Evolutionary conservation across 2,113 vertebrate species (phyloP), one percentile per base, ranked within the genome.

Genomic region (Bubalus kerabau): DNA sequence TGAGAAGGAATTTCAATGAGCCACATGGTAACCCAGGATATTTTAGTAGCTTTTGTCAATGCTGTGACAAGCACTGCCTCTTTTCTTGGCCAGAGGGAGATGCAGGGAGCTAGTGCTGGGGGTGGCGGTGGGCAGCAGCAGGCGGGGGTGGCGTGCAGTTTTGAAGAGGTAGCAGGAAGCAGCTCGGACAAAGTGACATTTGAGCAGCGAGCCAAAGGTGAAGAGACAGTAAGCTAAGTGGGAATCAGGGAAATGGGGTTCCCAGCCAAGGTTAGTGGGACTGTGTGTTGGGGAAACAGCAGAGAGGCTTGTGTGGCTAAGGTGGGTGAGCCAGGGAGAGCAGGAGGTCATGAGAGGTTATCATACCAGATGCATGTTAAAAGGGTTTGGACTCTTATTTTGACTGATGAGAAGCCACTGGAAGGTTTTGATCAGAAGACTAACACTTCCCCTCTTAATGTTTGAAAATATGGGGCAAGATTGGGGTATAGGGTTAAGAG

Each of bases 21-120:
- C 82, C n/a, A 60, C n/a, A 43, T 21, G 30, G 64, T 83, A 78
- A 5, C n/a, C 12, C 19, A 0, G 76, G 71, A 60, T 23, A 71
- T 95, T 91, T 93, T 15, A 64, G 78, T 57, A 76, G 59, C 19
- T 62, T 71, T 60, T 94, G 67, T 96, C 71, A 94, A 46, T 93
- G 30, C 74, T 0, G 0, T 94, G 78, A 80, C 48, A n/a, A 46
- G 36, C 24, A 28, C 78, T 54, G 46, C 12, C 28, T 64, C 16
- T 78, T n/a, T 94, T 52, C 60, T 85, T 76, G 48, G 56, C 32
- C 19, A 1, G n/a, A 82, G 30, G 30, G 80, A 82, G 48, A 93
- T 62, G 10, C 67, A 26, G 36, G 32, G 54, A 48, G 12, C 19
- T 59, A 60, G 43, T 36, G 28, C 30, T 87, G 7, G 3, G 2